Conservation (phyloP, 2,113 vertebrate species). For the Zapornia atra region DNA sequence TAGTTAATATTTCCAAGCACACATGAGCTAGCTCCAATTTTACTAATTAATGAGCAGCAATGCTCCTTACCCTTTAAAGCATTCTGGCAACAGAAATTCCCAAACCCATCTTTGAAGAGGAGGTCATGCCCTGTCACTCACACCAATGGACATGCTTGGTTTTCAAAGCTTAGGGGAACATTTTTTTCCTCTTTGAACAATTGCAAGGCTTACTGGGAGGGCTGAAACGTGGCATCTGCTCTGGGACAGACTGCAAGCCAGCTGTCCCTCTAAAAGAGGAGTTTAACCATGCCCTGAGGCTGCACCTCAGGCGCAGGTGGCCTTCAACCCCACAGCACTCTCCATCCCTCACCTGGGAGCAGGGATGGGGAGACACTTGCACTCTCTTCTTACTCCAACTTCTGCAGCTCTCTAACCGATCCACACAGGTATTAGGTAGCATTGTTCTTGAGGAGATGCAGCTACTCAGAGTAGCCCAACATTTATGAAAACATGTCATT, state of each 20-base stretch:
- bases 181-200: neutral
- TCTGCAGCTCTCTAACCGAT: neutral
- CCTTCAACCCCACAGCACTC: neutral
- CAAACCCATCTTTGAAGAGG: neutral
- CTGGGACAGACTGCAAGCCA: neutral
- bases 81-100: neutral
- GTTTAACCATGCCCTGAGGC: neutral
- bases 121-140: neutral
- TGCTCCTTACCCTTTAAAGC: neutral
- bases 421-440: rapidly evolving
- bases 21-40: slow-evolving; percentile 41
- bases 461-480: neutral
- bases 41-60: slow-evolving; percentile 41
- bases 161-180: neutral
- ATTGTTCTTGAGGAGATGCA: neutral
- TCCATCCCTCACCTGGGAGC: neutral
- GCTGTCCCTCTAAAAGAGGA: neutral
- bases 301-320: neutral
- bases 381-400: neutral
- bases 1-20: slow-evolving; percentile 22
- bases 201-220: neutral
- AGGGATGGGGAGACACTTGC: too few relatives aligned
- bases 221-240: neutral
- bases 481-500: neutral
- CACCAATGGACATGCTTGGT: rapidly evolving